Conservation (phyloP, 2,797 vertebrate genomes). For the Linurgus olivaceus region DNA sequence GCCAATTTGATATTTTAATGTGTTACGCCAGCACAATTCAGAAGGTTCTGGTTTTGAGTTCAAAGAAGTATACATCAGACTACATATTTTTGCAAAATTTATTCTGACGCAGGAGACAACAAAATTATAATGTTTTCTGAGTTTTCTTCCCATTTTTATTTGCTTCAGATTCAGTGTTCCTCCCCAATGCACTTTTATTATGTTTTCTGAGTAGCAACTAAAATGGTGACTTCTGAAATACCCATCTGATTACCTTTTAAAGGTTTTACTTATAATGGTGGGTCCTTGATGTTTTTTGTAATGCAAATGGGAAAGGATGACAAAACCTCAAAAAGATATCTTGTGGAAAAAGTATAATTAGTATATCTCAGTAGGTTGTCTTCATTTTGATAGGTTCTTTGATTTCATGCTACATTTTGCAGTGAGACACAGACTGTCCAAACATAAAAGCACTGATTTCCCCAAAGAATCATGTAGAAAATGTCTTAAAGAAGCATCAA, state of each 20-base stretch:
- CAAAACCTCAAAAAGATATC: constrained; percentile 26
- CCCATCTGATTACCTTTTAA: constrained; percentile 21
- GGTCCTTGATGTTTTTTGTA: constrained; percentile 22
- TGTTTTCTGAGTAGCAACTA: neutral
- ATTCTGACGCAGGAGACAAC: neutral
- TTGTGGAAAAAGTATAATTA: constrained; percentile 14
- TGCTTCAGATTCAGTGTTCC: neutral
- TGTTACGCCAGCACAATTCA: neutral
- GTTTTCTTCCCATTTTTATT: neutral
- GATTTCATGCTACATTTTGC: constrained; percentile 16
- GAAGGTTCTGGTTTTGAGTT: neutral
- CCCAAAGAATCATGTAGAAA: neutral
- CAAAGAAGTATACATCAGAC: neutral
- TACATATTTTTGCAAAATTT: neutral
- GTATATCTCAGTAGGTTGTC: neutral
- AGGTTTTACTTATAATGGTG: neutral
- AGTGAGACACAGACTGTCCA: neutral
- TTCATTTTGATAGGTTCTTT: constrained; percentile 38
- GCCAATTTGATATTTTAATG: neutral
- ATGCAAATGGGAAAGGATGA: constrained; percentile 45
- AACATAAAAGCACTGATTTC: neutral
- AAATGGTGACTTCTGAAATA: constrained; percentile 20
- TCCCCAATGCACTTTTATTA: neutral
- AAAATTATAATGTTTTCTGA: neutral
- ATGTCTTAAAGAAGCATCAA: neutral